Conservation (phyloP, 2,888 invertebrate genomes). For the Smittia sp. region DNA sequence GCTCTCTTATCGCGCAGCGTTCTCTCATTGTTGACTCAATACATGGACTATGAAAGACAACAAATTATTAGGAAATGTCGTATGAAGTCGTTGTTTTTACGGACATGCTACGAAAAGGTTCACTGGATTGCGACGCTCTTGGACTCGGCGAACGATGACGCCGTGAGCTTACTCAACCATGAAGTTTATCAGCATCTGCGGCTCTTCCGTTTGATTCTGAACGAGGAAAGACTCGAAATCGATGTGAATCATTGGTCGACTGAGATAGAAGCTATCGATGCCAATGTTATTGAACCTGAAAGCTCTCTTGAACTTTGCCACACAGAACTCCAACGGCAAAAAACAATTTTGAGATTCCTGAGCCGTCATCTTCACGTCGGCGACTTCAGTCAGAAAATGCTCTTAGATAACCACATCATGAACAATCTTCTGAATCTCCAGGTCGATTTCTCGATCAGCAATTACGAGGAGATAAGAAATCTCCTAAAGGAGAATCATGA, state of each 20-base stretch:
- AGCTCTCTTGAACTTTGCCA: neutral
- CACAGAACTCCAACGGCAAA: neutral
- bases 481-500: neutral
- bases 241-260: neutral
- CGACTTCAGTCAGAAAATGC: neutral
- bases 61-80: neutral
- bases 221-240: neutral
- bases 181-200: neutral
- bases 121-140: slow-evolving; percentile 12
- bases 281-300: neutral
- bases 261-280: neutral
- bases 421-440: neutral
- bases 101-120: neutral
- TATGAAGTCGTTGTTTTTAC: neutral
- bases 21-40: neutral
- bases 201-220: neutral
- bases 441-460: neutral
- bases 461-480: neutral
- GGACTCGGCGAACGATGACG: neutral
- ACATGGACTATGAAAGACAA: slow-evolving; percentile 15
- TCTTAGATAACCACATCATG: neutral
- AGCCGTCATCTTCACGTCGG: neutral
- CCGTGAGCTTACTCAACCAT: neutral
- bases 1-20: slow-evolving; percentile 23
- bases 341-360: neutral